Percentiles rank a stretch among this genome's conserved stretches.
phyloP scores from a whole-genome alignment of 1,140 invertebrate genomes.

The Micrasema longulum region DNA sequence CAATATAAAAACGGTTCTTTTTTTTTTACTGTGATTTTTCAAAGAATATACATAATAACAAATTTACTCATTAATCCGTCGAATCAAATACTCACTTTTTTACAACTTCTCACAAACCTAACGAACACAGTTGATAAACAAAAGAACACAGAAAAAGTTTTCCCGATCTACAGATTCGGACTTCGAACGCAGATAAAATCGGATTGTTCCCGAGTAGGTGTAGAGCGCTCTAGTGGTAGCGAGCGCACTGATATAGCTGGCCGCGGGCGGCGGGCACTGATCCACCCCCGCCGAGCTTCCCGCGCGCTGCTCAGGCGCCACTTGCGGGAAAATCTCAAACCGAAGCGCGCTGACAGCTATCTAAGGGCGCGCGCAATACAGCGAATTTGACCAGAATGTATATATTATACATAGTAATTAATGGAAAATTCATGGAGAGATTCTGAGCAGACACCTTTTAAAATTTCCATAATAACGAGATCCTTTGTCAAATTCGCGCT shows the following conservation, averaged over 20 bases:
- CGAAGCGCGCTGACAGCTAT: no score
- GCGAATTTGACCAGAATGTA: no score
- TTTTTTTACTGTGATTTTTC: no score
- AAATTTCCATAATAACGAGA: no score
- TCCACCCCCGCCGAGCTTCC: conserved; percentile 17
- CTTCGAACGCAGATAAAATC: not conserved
- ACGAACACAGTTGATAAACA: conserved; percentile 1
- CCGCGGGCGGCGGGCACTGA: not conserved
- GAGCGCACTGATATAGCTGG: conserved; percentile 24
- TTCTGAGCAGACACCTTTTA: no score
- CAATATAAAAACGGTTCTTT: no score
- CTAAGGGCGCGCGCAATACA: not conserved
- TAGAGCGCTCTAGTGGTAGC: conserved; percentile 7
- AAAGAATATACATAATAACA: no score
- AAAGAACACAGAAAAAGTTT: conserved; percentile 22
- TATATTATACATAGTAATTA: no score
- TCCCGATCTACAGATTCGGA: conserved; percentile 15
- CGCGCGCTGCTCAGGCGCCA: conserved; percentile 4
- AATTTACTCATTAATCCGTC: no score
- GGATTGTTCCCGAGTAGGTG: not conserved
- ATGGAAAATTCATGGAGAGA: no score
- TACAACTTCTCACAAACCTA: conserved; percentile 14
- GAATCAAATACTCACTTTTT: conserved; percentile 16
- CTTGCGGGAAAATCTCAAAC: conserved; percentile 30
- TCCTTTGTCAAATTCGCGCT: no score